Conservation (phyloP, 2,888 invertebrate genomes). For the Neocrepidodera transversa region DNA sequence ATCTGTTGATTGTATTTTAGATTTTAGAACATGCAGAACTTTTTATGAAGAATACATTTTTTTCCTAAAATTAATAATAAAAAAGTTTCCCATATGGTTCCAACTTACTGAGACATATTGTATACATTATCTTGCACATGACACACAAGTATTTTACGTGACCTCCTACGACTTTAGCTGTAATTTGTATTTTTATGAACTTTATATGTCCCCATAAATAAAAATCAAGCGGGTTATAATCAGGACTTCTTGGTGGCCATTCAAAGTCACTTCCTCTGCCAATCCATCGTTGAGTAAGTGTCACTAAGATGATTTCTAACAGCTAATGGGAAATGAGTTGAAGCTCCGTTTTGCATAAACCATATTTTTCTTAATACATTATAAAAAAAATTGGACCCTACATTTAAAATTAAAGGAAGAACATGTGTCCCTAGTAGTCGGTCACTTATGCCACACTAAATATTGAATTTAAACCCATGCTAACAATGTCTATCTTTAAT, state of each 20-base stretch:
- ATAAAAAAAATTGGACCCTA: neutral
- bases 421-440: neutral
- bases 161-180: too few species aligned
- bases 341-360: neutral
- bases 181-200: too few species aligned
- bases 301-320: neutral
- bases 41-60: too few species aligned
- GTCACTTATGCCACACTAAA: conserved; percentile 2
- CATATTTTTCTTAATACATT: neutral
- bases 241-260: neutral
- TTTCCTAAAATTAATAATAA: too few species aligned
- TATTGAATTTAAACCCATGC: conserved; percentile 7
- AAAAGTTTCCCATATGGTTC: too few species aligned
- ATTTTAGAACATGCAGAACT: too few species aligned
- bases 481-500: conserved; percentile 6
- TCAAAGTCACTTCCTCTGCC: neutral
- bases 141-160: too few species aligned
- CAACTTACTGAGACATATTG: too few species aligned
- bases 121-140: too few species aligned
- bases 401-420: neutral
- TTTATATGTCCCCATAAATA: neutral
- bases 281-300: neutral
- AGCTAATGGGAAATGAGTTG: neutral
- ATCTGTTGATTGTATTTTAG: too few species aligned
- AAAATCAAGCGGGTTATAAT: too few species aligned